Conservation (phyloP, 2,888 invertebrate genomes). For the Erebia ligea region DNA sequence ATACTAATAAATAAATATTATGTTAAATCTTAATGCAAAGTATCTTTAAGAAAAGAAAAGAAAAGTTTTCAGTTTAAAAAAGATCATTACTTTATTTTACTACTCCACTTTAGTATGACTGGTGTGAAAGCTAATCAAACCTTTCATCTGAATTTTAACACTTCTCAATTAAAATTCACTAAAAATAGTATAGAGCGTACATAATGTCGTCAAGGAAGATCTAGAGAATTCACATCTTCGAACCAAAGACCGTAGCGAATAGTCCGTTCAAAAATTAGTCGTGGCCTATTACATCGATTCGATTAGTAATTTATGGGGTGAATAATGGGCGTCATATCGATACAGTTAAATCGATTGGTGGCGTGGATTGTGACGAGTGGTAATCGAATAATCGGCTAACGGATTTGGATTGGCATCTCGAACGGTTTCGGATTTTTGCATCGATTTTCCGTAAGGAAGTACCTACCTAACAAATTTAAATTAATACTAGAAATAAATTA, state of each 20-base stretch:
- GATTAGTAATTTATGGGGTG: constrained; percentile 80
- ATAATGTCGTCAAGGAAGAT: constrained; percentile 43
- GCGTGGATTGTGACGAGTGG: constrained; percentile 54
- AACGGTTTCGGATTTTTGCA: constrained; percentile 14
- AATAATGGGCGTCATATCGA: constrained; percentile 71
- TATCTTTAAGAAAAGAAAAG: too few relatives aligned
- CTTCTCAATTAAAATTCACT: neutral
- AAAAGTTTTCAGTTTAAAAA: too few relatives aligned
- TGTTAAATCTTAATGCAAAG: too few relatives aligned
- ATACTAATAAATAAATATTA: too few relatives aligned
- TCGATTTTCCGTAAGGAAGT: constrained; percentile 4
- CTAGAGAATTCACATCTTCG: constrained; percentile 51
- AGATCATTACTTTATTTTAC: too few relatives aligned
- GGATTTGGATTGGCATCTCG: constrained; percentile 43
- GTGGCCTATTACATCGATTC: constrained; percentile 77
- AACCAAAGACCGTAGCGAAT: constrained; percentile 63
- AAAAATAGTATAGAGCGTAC: constrained; percentile 5
- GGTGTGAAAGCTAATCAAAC: neutral
- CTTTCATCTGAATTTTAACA: neutral
- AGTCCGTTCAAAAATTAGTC: constrained; percentile 72
- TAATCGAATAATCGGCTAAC: constrained; percentile 65
- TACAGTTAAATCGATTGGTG: constrained; percentile 64
- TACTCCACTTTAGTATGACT: too few relatives aligned
- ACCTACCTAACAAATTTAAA: too few relatives aligned
- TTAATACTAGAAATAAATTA: too few relatives aligned